Conservation (phyloP, 2,113 vertebrate genomes). For the Lonchura striata region DNA sequence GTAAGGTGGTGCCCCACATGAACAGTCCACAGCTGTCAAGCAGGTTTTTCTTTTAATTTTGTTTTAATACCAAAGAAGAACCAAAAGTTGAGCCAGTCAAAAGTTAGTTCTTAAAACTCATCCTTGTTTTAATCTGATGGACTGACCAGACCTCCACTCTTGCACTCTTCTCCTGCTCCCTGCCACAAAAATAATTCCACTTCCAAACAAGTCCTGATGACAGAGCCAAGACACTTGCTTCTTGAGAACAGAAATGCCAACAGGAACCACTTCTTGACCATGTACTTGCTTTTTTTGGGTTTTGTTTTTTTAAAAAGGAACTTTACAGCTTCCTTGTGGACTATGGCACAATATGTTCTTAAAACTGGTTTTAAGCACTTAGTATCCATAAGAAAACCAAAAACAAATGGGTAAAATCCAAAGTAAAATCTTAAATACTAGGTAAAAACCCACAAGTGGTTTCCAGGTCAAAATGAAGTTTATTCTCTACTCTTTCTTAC, state of each 20-base stretch:
- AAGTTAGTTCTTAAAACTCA: background rate
- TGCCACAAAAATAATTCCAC: rapidly evolving
- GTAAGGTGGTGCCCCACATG: background rate
- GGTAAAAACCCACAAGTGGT: background rate
- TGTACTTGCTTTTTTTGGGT: rapidly evolving
- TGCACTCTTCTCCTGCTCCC: background rate
- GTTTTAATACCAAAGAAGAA: background rate
- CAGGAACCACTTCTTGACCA: background rate
- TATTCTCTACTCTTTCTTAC: background rate
- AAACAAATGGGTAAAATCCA: background rate
- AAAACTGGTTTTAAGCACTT: background rate
- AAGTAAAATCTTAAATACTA: background rate
- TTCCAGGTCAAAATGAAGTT: background rate
- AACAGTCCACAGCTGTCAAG: background rate
- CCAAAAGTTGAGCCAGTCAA: background rate
- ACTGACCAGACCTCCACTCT: background rate
- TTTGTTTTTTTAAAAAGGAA: background rate
- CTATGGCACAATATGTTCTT: background rate
- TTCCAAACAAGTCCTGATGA: background rate
- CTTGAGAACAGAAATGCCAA: background rate
- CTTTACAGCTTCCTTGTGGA: background rate
- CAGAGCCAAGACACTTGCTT: background rate
- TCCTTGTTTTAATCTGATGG: background rate
- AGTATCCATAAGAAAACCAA: background rate
- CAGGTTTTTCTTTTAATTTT: background rate